These are phyloP conservation scores for Lophius piscatorius DNA, from an alignment of 2,113 vertebrate genomes.

Conservation along the genomic window DNA sequence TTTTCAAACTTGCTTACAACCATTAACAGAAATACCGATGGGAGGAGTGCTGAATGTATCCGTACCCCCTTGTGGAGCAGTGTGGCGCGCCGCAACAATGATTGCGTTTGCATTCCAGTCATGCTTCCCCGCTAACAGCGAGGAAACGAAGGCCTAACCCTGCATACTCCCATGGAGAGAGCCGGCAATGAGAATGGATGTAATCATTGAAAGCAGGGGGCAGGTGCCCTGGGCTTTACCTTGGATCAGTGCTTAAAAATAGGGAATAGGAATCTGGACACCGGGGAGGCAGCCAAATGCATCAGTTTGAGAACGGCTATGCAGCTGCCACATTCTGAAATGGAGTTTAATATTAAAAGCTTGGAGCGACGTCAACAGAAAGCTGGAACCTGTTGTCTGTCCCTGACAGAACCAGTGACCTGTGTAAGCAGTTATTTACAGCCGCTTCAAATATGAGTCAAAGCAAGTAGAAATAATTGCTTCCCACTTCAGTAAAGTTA, in stretches of 20 bases:
- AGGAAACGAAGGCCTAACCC: conserved; percentile 59
- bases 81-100: conserved; percentile 30
- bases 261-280: conserved; percentile 40
- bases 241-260: conserved; percentile 57
- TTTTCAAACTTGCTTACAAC: conserved; percentile 15
- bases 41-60: conserved; percentile 21
- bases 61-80: conserved; percentile 23
- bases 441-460: conserved; percentile 5
- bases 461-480: background rate
- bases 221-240: conserved; percentile 50
- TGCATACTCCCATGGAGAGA: conserved; percentile 38
- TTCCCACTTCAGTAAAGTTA: background rate
- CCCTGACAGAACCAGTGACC: conserved; percentile 21
- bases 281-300: conserved; percentile 35
- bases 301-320: conserved; percentile 10
- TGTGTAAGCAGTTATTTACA: conserved; percentile 15
- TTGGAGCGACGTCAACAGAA: conserved; percentile 1
- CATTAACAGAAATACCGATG: conserved; percentile 19
- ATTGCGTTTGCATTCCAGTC: conserved; percentile 57
- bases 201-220: conserved; percentile 57
- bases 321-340: conserved; percentile 21
- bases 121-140: conserved; percentile 53
- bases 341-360: conserved; percentile 9
- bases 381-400: conserved; percentile 25
- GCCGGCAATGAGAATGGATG: conserved; percentile 56